A percentile compares a stretch with the other conserved stretches of the same genome.
Conservation (phyloP, 2,888 invertebrate genomes). For the Harmothoe impar region DNA sequence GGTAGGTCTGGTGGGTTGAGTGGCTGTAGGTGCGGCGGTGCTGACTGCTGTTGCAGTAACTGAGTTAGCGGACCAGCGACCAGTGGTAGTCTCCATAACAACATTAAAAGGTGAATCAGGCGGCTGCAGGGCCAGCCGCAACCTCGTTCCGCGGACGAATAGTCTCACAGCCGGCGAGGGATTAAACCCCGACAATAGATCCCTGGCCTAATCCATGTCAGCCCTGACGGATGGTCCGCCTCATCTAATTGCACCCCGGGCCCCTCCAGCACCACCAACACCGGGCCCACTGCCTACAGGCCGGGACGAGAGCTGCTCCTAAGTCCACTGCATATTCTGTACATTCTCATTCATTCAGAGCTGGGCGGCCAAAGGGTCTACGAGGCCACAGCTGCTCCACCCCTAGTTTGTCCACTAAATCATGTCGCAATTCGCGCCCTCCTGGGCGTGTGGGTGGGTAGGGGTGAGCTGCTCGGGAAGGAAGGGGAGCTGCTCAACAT, state of each 20-base stretch:
- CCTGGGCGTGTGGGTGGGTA: background rate
- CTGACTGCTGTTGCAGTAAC: background rate
- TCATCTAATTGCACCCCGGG: constrained; percentile 40
- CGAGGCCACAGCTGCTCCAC: constrained; percentile 42
- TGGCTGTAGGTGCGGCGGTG: background rate
- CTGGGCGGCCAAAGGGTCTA: background rate
- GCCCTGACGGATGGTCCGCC: constrained; percentile 41
- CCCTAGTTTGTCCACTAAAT: constrained; percentile 13
- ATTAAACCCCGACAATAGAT: constrained; percentile 51
- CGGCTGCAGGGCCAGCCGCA: constrained; percentile 5
- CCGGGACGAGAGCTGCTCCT: background rate
- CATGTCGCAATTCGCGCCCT: constrained; percentile 51
- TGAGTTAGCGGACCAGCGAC: constrained; percentile 23
- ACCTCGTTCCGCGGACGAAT: background rate
- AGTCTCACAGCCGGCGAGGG: background rate
- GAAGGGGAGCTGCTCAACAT: background rate
- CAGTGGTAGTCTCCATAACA: constrained; percentile 12
- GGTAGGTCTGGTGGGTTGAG: background rate
- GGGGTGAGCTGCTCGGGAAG: background rate
- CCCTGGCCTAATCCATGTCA: constrained; percentile 39
- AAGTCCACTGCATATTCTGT: constrained; percentile 27
- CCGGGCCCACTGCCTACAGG: background rate
- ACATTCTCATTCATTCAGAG: constrained; percentile 43
- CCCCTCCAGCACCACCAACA: background rate
- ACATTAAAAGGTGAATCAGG: constrained; percentile 54